Evolutionary conservation across 1,140 invertebrate genomes (phyloP).

Genomic region (Neodiprion fabricii): DNA sequence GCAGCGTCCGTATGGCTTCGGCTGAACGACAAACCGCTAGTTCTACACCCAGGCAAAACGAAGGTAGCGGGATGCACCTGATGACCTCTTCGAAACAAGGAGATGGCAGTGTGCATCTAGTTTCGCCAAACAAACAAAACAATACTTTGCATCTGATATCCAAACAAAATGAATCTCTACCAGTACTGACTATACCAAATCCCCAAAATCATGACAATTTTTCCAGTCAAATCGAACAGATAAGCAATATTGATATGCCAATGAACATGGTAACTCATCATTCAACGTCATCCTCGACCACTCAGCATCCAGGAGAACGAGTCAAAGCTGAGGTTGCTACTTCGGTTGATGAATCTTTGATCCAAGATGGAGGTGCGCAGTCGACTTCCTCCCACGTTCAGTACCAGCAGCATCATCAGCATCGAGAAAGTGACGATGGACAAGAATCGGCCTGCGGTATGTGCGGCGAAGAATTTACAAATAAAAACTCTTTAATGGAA

Average conservation of each 20-base stretch:
- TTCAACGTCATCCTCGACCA: slow-evolving; percentile 17
- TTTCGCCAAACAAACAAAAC: slow-evolving; percentile 34
- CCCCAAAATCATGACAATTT: slow-evolving; percentile 45
- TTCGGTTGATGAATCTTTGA: slow-evolving; percentile 26
- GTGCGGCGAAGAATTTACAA: slow-evolving; percentile 53
- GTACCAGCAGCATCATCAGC: slow-evolving; percentile 4
- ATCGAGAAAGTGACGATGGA: slow-evolving; percentile 35
- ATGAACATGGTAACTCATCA: slow-evolving; percentile 35
- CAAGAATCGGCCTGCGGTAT: slow-evolving; percentile 50
- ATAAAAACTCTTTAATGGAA: slow-evolving; percentile 53
- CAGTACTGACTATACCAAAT: slow-evolving; percentile 50
- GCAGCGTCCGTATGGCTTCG: slow-evolving; percentile 18
- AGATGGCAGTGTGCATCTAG: slow-evolving; percentile 28
- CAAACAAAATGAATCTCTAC: slow-evolving; percentile 47
- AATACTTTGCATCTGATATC: slow-evolving; percentile 49
- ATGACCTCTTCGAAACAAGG: slow-evolving; percentile 37
- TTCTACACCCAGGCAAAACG: slow-evolving; percentile 33
- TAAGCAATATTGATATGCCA: slow-evolving; percentile 29
- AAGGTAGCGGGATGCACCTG: slow-evolving; percentile 40
- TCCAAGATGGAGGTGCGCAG: slow-evolving; percentile 27
- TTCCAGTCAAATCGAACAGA: slow-evolving; percentile 47
- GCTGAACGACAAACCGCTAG: slow-evolving; percentile 26
- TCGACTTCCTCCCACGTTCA: not conserved
- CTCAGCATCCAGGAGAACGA: slow-evolving; percentile 21
- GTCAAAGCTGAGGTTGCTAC: slow-evolving; percentile 22